Conservation (phyloP, 23 tunicate species). For the Diplosoma virens region DNA sequence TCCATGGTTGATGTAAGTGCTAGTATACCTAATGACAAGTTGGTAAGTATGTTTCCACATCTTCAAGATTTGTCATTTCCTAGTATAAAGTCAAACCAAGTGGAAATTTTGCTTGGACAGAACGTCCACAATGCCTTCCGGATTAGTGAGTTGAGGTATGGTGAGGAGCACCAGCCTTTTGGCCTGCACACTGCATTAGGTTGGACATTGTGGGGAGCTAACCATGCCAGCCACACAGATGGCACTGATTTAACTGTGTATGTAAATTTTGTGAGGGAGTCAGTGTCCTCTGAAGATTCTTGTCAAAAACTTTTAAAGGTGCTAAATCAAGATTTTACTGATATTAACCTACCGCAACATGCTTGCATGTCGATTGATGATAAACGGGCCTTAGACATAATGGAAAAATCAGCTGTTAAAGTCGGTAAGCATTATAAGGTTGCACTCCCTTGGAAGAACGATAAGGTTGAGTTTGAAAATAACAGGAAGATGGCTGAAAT, state of each 20-base stretch:
- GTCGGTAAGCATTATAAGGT: neutral
- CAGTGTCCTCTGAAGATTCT: neutral
- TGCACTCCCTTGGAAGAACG: neutral
- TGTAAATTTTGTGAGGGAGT: neutral
- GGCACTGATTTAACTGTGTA: neutral
- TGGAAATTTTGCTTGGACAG: neutral
- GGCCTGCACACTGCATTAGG: neutral
- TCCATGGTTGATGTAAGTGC: neutral
- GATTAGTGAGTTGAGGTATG: neutral
- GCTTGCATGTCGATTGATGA: neutral
- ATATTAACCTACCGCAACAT: neutral
- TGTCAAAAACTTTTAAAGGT: neutral
- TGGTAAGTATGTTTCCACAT: neutral
- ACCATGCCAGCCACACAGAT: neutral
- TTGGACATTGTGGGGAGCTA: neutral
- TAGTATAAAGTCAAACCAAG: neutral
- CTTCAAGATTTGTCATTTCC: neutral
- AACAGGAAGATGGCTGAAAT: neutral
- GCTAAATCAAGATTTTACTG: neutral
- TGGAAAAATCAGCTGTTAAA: neutral
- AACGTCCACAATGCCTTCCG: slow-evolving; percentile 6
- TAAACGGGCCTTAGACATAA: neutral
- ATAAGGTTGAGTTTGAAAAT: neutral
- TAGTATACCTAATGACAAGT: neutral
- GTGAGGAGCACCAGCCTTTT: neutral